These are phyloP conservation scores for Acheta domesticus DNA, from an alignment of 2,888 invertebrate genomes.

Conservation along the genomic window DNA sequence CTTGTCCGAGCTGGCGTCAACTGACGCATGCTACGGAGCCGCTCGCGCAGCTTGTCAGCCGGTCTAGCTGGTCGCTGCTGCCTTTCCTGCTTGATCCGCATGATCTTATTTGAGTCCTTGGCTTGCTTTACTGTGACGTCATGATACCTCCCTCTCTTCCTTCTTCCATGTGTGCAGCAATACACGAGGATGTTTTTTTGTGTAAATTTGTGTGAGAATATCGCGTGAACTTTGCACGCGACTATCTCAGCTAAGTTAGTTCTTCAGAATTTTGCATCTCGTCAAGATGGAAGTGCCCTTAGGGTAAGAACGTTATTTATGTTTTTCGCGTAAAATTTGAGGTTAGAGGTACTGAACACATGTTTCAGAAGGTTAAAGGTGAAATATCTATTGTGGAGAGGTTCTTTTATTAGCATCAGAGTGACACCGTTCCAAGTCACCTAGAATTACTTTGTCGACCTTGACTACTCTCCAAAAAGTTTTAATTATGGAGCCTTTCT, in stretches of 20 bases:
- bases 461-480: too few relatives aligned
- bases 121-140: too few relatives aligned
- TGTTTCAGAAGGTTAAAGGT: not conserved
- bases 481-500: not conserved
- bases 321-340: not conserved
- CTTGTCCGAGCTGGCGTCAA: too few relatives aligned
- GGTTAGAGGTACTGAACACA: not conserved
- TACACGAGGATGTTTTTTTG: not conserved
- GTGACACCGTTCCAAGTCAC: not conserved
- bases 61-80: too few relatives aligned
- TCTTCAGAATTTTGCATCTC: not conserved
- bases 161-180: not conserved
- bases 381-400: not conserved
- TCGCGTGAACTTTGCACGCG: slow-evolving; percentile 18
- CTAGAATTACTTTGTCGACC: too few relatives aligned
- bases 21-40: too few relatives aligned
- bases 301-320: not conserved
- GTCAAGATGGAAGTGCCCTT: not conserved
- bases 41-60: too few relatives aligned
- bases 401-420: not conserved
- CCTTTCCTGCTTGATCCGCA: too few relatives aligned
- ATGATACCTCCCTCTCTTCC: too few relatives aligned
- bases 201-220: not conserved
- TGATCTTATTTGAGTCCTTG: too few relatives aligned
- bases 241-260: not conserved